Conservation (phyloP, 2,888 invertebrate genomes). For the Acanthoscelides obtectus region DNA sequence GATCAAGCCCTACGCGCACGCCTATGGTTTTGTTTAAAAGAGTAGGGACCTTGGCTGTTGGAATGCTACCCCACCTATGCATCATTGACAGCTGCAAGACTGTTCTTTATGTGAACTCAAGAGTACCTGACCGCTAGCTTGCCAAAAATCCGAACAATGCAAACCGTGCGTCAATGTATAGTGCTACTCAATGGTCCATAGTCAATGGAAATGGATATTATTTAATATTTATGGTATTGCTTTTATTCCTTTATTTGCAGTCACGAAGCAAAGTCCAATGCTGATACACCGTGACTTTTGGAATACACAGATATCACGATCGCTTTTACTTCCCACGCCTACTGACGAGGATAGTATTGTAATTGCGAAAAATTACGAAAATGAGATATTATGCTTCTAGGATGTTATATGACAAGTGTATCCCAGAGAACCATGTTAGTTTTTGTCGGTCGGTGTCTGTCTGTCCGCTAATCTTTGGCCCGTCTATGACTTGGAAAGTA, state of each 20-base stretch:
- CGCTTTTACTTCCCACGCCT: no score
- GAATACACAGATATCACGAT: no score
- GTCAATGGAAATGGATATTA: not conserved
- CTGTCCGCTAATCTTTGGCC: no score
- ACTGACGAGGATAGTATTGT: no score
- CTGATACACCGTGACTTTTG: no score
- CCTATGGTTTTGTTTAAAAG: not conserved
- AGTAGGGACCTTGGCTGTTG: slow-evolving; percentile 33
- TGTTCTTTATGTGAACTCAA: slow-evolving; percentile 12
- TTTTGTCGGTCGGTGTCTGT: no score
- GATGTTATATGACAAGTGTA: no score
- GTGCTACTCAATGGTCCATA: no score
- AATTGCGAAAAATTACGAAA: no score
- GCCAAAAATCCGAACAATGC: not conserved
- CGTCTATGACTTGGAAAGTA: no score
- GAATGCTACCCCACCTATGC: slow-evolving; percentile 34
- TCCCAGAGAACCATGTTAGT: no score
- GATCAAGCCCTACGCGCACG: not conserved
- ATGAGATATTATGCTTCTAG: no score
- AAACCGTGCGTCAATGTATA: not conserved
- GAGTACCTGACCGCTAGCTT: not conserved
- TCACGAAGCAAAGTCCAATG: not conserved
- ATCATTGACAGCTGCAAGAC: slow-evolving; percentile 10
- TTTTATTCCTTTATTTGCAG: not conserved
- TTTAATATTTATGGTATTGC: not conserved